Percentiles rank a stretch among this genome's conserved stretches.
Conservation (phyloP, 2,888 invertebrate genomes). For the Cerastis rubricosa region DNA sequence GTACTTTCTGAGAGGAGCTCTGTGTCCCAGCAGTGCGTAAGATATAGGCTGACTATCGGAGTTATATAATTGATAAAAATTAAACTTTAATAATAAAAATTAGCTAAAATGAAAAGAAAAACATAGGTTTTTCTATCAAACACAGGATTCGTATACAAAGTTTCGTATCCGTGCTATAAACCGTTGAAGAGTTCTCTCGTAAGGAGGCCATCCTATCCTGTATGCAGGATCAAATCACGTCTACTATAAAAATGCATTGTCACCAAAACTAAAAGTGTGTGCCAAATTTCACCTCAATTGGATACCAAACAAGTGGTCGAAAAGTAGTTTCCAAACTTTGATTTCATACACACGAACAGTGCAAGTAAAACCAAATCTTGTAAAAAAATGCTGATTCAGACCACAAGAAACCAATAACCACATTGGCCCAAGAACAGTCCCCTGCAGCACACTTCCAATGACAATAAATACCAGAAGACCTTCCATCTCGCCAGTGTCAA, state of each 20-base stretch:
- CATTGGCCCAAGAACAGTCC: conserved; percentile 28
- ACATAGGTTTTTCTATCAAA: not conserved
- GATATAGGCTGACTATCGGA: too few relatives aligned
- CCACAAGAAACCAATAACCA: not conserved
- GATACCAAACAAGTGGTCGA: not conserved
- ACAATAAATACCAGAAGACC: conserved; percentile 55
- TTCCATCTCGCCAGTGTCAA: conserved; percentile 32
- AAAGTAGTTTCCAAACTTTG: not conserved
- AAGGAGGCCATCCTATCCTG: not conserved
- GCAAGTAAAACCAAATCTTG: not conserved
- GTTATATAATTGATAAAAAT: too few relatives aligned
- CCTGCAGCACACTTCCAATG: conserved; percentile 38
- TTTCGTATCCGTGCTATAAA: not conserved
- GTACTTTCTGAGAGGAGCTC: too few relatives aligned
- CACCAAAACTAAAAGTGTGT: not conserved
- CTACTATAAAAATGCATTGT: not conserved
- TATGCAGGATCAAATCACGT: not conserved
- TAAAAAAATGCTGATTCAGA: not conserved
- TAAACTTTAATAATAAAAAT: too few relatives aligned
- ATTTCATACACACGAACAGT: not conserved
- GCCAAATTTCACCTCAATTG: not conserved
- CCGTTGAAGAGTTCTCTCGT: not conserved
- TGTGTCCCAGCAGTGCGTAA: not conserved
- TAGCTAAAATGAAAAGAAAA: not conserved
- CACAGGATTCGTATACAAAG: not conserved